Evolutionary conservation across 2,113 vertebrate genomes (phyloP).

Genomic region (Baryphthengus martii): DNA sequence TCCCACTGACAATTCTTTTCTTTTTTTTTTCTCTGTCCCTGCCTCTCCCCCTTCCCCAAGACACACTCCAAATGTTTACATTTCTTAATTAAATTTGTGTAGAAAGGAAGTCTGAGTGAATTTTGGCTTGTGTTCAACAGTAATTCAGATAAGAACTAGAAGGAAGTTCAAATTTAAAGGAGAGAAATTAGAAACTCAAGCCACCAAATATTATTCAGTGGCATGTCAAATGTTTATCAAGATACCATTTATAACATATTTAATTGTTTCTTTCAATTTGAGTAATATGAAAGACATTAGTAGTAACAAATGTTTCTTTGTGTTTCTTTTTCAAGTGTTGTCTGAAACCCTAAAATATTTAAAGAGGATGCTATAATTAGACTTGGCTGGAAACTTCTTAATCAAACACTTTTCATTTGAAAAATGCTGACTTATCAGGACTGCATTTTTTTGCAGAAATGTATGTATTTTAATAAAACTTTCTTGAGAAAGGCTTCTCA

Average conservation of each 20-base stretch:
- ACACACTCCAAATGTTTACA: background rate
- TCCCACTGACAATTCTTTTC: background rate
- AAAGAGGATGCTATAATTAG: slow-evolving; percentile 18
- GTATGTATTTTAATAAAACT: background rate
- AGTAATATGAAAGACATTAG: background rate
- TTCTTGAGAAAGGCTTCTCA: background rate
- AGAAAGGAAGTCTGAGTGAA: slow-evolving; percentile 4
- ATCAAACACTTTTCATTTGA: background rate
- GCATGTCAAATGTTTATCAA: slow-evolving; percentile 6
- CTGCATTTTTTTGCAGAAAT: background rate
- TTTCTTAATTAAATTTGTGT: background rate
- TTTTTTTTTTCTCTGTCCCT: background rate
- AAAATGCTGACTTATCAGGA: slow-evolving; percentile 25
- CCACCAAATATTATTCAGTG: background rate
- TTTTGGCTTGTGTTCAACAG: slow-evolving; percentile 4
- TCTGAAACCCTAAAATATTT: background rate
- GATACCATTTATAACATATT: background rate
- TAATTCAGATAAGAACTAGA: slow-evolving; percentile 14
- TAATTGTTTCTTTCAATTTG: slow-evolving; percentile 26
- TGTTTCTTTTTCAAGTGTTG: slow-evolving; percentile 5
- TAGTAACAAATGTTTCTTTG: background rate
- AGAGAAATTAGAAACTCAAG: background rate
- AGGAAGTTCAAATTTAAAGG: background rate
- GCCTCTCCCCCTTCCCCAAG: background rate
- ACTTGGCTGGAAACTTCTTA: slow-evolving; percentile 18